A percentile compares a stretch with the other conserved stretches of the same genome.
Conservation (phyloP, 2,797 vertebrate genomes). For the Arctocebus calabarensis region DNA sequence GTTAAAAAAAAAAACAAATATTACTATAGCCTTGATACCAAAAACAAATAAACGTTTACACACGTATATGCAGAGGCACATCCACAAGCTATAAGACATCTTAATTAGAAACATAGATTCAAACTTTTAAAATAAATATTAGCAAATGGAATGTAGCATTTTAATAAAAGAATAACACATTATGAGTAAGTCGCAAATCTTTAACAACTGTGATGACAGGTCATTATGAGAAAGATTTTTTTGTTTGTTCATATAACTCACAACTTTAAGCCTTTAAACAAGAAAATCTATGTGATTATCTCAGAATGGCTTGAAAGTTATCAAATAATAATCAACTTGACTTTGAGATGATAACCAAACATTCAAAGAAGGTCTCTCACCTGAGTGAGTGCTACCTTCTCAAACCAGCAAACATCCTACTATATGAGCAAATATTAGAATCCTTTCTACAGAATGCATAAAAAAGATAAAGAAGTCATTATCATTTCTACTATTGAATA, state of each 20-base stretch:
- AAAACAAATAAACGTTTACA: not conserved
- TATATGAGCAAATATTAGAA: not conserved
- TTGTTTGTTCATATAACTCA: not conserved
- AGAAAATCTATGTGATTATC: not conserved
- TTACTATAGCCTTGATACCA: not conserved
- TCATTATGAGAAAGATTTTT: not conserved
- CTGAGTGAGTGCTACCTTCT: not conserved
- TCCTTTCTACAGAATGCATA: not conserved
- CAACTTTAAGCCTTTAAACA: not conserved
- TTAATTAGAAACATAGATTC: not conserved
- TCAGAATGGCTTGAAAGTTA: not conserved
- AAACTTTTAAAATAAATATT: constrained; percentile 38
- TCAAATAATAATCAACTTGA: not conserved
- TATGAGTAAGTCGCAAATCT: not conserved
- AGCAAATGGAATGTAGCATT: not conserved
- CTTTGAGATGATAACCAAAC: constrained; percentile 18
- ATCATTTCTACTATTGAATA: not conserved
- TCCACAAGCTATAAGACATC: not conserved
- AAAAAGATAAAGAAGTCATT: not conserved
- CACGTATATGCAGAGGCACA: not conserved
- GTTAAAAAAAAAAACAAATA: constrained; percentile 56
- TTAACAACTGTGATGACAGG: not conserved
- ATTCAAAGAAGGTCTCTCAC: not conserved
- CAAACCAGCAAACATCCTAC: not conserved
- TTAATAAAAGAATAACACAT: constrained; percentile 19